phyloP scores from a whole-genome alignment of 2,888 invertebrate species.

The Atethmia centrago region DNA sequence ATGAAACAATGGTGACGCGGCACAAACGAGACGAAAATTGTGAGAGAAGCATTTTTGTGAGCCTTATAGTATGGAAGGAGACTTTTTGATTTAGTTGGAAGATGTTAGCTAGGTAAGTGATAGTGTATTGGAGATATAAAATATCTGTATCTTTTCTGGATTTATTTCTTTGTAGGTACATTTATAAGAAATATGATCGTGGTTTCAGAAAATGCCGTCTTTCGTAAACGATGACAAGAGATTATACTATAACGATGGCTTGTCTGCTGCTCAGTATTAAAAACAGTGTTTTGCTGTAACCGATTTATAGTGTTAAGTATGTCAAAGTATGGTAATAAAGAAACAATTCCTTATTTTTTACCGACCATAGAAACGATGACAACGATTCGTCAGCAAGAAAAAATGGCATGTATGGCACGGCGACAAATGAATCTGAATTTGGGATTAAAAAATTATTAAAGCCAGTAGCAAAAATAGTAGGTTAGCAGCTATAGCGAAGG shows the following conservation, averaged over 20 bases:
- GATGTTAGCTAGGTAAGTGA: background rate
- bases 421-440: too few relatives aligned
- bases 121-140: conserved; percentile 34
- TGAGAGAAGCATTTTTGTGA: conserved; percentile 16
- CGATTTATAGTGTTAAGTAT: background rate
- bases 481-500: too few relatives aligned
- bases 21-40: conserved; percentile 34
- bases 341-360: background rate
- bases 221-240: conserved; percentile 9
- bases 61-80: background rate
- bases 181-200: conserved; percentile 1
- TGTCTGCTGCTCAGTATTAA: background rate
- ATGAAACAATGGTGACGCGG: conserved; percentile 60
- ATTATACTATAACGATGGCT: background rate
- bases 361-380: background rate
- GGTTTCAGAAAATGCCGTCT: background rate
- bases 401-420: too few relatives aligned
- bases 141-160: background rate
- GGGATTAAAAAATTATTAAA: too few relatives aligned
- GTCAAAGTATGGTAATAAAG: background rate
- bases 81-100: conserved; percentile 21
- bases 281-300: background rate
- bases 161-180: conserved; percentile 16
- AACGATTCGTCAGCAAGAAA: too few relatives aligned
- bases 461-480: too few relatives aligned